Percentiles rank a stretch among this genome's conserved stretches.
Evolutionary conservation across 1,140 invertebrate species (phyloP).

Genomic region (Himalopsyche phryganea): DNA sequence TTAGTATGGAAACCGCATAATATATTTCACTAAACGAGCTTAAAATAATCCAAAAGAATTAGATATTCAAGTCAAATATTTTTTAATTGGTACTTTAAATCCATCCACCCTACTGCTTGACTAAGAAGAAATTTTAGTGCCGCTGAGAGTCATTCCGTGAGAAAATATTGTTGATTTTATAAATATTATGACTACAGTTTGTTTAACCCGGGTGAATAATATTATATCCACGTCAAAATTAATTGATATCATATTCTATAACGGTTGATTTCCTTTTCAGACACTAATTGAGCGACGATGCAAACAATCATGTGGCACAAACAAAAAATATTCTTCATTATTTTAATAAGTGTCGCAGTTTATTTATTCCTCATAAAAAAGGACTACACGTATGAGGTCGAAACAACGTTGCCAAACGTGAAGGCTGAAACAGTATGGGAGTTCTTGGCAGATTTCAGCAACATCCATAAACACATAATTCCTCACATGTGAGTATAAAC

Average conservation of each 20-base stretch:
- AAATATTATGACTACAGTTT: too few species aligned
- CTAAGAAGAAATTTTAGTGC: too few species aligned
- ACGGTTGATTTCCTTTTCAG: neutral
- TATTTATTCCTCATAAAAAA: conserved; percentile 22
- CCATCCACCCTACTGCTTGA: too few species aligned
- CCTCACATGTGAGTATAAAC: conserved; percentile 63
- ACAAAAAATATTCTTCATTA: conserved; percentile 16
- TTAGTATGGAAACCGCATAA: too few species aligned
- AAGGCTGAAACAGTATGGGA: conserved; percentile 65
- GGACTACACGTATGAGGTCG: conserved; percentile 39
- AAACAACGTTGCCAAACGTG: conserved; percentile 49
- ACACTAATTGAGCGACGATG: conserved; percentile 6
- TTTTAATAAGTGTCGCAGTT: conserved; percentile 12
- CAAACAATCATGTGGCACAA: conserved; percentile 30
- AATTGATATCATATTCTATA: neutral
- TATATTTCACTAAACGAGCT: too few species aligned
- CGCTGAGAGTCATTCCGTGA: too few species aligned
- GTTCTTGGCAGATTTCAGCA: conserved; percentile 70
- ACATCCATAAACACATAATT: conserved; percentile 63
- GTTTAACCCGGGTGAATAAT: too few species aligned
- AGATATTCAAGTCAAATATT: too few species aligned
- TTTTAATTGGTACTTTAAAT: too few species aligned
- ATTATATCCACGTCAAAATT: too few species aligned
- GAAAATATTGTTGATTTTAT: too few species aligned
- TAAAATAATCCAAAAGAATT: too few species aligned